phyloP scores from a whole-genome alignment of 92 coral and sea anemone genomes.

The Muricea muricata region DNA sequence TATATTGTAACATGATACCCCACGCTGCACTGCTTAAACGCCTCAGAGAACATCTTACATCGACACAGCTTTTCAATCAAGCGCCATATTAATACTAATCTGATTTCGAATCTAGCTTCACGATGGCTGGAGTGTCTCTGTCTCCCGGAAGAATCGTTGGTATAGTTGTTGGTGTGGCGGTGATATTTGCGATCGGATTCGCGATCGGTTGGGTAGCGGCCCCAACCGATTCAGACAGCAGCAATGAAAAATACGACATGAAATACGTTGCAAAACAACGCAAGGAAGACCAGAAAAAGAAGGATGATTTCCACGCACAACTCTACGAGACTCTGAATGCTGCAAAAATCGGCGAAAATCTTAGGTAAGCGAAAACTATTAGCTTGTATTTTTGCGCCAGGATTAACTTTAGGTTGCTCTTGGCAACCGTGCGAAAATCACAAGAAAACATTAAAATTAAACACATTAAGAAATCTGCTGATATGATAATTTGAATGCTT shows the following conservation, averaged over 20 bases:
- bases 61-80: not conserved
- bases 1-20: too few species aligned
- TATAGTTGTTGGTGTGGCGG: not conserved
- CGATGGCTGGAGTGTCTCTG: not conserved
- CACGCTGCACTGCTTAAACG: too few species aligned
- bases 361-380: not conserved
- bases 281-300: not conserved
- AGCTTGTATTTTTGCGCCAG: not conserved
- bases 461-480: too few species aligned
- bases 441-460: too few species aligned
- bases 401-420: too few species aligned
- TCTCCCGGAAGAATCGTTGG: not conserved
- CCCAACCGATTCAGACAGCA: not conserved
- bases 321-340: not conserved
- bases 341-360: conserved; percentile 13
- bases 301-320: conserved; percentile 9
- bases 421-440: too few species aligned
- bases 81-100: not conserved
- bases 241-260: not conserved
- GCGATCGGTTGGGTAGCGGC: not conserved
- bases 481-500: too few species aligned
- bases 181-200: not conserved
- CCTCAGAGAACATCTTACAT: not conserved
- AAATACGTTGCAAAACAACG: not conserved
- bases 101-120: not conserved